Conservation (phyloP, 1,140 invertebrate species). For the Aphelenchoides fujianensis region DNA sequence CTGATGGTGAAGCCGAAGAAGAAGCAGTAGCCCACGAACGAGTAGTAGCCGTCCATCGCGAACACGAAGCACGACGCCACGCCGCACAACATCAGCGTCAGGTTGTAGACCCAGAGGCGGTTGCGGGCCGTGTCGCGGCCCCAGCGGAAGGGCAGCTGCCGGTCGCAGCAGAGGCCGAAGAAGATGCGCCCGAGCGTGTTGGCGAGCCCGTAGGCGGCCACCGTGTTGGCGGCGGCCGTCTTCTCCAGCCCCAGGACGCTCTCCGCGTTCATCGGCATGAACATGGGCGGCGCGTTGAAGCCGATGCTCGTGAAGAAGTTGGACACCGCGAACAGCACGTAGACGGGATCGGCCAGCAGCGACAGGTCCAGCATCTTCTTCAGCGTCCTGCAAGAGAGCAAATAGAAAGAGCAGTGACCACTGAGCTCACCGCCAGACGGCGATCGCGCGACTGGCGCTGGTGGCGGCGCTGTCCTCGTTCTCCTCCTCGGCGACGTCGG, state of each 20-base stretch:
- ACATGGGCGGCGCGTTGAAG: slow-evolving; percentile 87
- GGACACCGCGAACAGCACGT: slow-evolving; percentile 82
- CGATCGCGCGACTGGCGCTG: slow-evolving; percentile 32
- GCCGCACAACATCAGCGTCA: slow-evolving; percentile 79
- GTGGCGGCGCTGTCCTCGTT: slow-evolving; percentile 30
- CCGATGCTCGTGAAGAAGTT: slow-evolving; percentile 94
- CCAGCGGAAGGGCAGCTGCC: slow-evolving; percentile 77
- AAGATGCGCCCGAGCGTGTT: slow-evolving; percentile 76
- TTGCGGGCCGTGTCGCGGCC: slow-evolving; percentile 76
- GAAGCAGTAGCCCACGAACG: slow-evolving; percentile 74
- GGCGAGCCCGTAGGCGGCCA: slow-evolving; percentile 87
- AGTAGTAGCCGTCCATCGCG: slow-evolving; percentile 76
- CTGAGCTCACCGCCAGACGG: slow-evolving; percentile 41
- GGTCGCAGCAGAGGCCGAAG: slow-evolving; percentile 68
- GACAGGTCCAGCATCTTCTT: slow-evolving; percentile 79
- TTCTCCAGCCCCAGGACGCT: slow-evolving; percentile 67
- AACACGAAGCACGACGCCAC: slow-evolving; percentile 77
- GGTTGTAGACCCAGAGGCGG: slow-evolving; percentile 74
- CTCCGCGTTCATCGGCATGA: slow-evolving; percentile 67
- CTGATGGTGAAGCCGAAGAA: slow-evolving; percentile 80
- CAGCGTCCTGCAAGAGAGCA: slow-evolving; percentile 67
- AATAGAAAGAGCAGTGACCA: slow-evolving; percentile 24
- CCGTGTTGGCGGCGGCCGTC: slow-evolving; percentile 76
- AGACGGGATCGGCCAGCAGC: slow-evolving; percentile 78
- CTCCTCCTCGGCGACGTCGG: slow-evolving; percentile 38